These are phyloP conservation scores for Typhlichthys subterraneus DNA, from an alignment of 2,797 vertebrate species.

Conservation along the genomic window DNA sequence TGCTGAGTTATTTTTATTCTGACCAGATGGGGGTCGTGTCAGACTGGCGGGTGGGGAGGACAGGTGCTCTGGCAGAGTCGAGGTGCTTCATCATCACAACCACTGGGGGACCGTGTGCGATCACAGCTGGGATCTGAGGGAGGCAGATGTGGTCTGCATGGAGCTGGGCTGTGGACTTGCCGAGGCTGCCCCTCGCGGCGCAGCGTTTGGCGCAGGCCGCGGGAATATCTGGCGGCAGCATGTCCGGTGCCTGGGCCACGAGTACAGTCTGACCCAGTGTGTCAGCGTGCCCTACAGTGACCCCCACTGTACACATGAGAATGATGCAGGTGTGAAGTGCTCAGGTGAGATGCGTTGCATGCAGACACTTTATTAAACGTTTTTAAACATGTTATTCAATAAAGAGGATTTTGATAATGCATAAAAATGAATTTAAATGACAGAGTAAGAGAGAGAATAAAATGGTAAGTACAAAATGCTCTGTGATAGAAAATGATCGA, in stretches of 20 bases:
- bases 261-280: conserved; percentile 70
- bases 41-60: conserved; percentile 66
- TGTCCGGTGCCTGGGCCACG: conserved; percentile 73
- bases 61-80: conserved; percentile 76
- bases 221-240: conserved; percentile 68
- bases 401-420: too few relatives aligned
- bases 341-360: conserved; percentile 63
- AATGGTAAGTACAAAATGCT: too few relatives aligned
- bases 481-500: background rate
- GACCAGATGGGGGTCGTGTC: conserved; percentile 55
- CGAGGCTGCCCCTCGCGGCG: conserved; percentile 40
- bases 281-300: conserved; percentile 50
- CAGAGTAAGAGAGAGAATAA: too few relatives aligned
- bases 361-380: background rate
- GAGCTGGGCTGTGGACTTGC: conserved; percentile 77
- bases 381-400: too few relatives aligned
- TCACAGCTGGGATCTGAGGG: conserved; percentile 69
- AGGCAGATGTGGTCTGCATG: conserved; percentile 76
- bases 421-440: too few relatives aligned
- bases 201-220: conserved; percentile 49
- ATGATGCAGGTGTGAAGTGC: conserved; percentile 75
- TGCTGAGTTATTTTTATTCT: conserved; percentile 14
- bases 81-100: conserved; percentile 65
- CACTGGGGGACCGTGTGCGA: conserved; percentile 79
- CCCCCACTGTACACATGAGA: conserved; percentile 65